These are phyloP conservation scores for Chinchilla lanigera DNA, from an alignment of 2,113 vertebrate species.

Conservation along the genomic window DNA sequence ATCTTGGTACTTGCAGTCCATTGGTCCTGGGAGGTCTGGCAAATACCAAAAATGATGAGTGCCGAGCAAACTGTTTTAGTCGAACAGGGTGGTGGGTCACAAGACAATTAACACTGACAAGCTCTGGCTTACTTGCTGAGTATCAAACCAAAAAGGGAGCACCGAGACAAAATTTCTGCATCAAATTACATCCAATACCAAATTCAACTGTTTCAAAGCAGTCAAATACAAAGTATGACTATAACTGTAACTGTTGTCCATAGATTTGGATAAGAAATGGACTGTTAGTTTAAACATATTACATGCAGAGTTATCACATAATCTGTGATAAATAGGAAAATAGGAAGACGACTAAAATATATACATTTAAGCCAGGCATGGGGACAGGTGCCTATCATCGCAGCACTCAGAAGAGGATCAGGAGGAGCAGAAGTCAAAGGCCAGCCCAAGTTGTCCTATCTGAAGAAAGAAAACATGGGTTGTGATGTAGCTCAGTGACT, in stretches of 20 bases:
- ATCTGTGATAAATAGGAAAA: not conserved
- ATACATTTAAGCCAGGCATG: not conserved
- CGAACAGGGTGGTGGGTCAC: not conserved
- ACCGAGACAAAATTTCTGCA: not conserved
- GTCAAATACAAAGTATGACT: not conserved
- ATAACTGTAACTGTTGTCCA: not conserved
- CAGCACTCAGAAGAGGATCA: not conserved
- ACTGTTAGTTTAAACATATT: not conserved
- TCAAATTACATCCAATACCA: not conserved
- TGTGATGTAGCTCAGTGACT: not conserved
- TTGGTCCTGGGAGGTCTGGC: not conserved
- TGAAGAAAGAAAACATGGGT: not conserved
- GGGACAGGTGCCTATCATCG: not conserved
- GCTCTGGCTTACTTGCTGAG: not conserved
- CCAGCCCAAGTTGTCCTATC: not conserved
- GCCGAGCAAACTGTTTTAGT: not conserved
- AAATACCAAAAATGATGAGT: not conserved
- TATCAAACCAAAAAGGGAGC: not conserved
- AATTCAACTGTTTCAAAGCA: not conserved
- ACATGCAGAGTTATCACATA: not conserved
- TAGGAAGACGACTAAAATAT: slow-evolving; percentile 9
- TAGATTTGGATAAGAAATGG: not conserved
- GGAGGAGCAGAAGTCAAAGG: not conserved
- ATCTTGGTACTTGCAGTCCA: not conserved
- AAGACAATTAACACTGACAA: not conserved